Evolutionary conservation across 2,888 invertebrate species (phyloP).

Genomic region (Onthophagus sagittarius): DNA sequence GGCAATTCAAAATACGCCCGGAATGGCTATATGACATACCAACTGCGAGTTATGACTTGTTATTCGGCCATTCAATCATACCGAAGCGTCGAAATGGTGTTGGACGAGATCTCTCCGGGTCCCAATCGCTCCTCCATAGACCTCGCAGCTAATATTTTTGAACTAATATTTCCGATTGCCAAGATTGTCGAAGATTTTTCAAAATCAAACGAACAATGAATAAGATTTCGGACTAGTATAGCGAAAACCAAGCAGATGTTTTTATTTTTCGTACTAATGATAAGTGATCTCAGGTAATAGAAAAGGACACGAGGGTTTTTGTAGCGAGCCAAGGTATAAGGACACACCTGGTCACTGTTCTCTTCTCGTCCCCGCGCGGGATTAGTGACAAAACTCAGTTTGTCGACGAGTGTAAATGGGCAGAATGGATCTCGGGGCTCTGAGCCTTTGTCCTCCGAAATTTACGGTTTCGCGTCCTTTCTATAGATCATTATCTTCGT

Average conservation of each 20-base stretch:
- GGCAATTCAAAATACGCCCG: constrained; percentile 42
- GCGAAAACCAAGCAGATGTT: constrained; percentile 33
- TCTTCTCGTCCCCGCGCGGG: constrained; percentile 5
- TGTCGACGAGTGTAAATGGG: constrained; percentile 11
- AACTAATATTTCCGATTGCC: not conserved
- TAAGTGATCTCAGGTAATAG: constrained; percentile 31
- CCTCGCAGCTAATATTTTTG: not conserved
- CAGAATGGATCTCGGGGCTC: not conserved
- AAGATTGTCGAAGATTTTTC: not conserved
- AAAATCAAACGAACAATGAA: not conserved
- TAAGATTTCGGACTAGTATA: constrained; percentile 29
- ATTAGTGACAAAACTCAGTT: constrained; percentile 11
- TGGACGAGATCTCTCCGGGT: not conserved
- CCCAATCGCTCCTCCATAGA: not conserved
- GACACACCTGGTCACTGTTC: constrained; percentile 7
- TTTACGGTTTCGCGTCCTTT: constrained; percentile 7
- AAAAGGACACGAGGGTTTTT: constrained; percentile 29
- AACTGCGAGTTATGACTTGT: constrained; percentile 47
- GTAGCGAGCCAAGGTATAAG: constrained; percentile 25
- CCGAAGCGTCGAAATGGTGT: not conserved
- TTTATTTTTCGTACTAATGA: constrained; percentile 26
- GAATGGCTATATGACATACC: constrained; percentile 46
- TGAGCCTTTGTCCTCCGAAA: constrained; percentile 7
- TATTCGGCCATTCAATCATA: constrained; percentile 45
- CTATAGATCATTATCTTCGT: constrained; percentile 12